Evolutionary conservation across 2,888 invertebrate species (phyloP).

Genomic region (Orthosia gracilis): DNA sequence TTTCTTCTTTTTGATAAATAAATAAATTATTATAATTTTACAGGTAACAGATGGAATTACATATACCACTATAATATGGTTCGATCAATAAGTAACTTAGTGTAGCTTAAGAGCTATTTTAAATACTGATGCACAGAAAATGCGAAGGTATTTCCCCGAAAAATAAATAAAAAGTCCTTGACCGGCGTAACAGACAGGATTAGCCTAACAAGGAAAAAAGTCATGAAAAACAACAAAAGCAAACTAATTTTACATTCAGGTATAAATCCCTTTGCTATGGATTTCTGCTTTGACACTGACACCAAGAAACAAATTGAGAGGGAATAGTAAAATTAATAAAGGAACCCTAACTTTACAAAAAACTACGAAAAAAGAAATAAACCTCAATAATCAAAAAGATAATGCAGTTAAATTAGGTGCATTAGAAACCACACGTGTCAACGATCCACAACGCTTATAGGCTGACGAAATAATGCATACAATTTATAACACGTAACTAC

Average conservation of each 20-base stretch:
- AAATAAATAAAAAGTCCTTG: neutral
- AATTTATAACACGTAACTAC: slow-evolving; percentile 37
- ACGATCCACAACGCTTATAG: neutral
- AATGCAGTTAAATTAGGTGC: slow-evolving; percentile 12
- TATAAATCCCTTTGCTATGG: neutral
- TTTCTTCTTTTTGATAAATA: no score
- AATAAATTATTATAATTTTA: no score
- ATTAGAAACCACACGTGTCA: slow-evolving; percentile 34
- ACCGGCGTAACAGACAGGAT: no score
- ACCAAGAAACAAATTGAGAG: neutral
- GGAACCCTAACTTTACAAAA: neutral
- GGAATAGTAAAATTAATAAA: neutral
- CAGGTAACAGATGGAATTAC: neutral
- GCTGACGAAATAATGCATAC: slow-evolving; percentile 41
- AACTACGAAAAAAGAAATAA: neutral
- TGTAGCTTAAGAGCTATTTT: neutral
- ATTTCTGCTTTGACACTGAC: neutral
- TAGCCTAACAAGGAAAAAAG: neutral
- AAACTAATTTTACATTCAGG: neutral
- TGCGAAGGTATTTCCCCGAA: neutral
- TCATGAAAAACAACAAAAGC: neutral
- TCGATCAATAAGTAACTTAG: neutral
- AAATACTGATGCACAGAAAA: neutral
- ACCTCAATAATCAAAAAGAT: neutral
- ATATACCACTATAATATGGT: neutral